Conservation (phyloP, 30 jellyfish, hydroid and myxozoan species). For the Aurelia aurita region DNA sequence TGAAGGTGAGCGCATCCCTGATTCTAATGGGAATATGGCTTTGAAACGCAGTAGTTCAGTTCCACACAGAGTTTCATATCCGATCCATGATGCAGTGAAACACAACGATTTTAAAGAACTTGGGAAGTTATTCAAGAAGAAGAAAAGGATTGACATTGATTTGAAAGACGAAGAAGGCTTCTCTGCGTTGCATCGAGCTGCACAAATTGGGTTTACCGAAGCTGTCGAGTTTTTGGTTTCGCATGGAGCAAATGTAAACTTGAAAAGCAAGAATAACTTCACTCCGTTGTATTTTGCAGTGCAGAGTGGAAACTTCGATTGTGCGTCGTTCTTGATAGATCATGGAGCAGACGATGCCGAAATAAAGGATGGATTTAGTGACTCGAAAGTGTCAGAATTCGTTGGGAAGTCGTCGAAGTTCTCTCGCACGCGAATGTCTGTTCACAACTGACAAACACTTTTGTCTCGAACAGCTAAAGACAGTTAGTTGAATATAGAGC, state of each 20-base stretch:
- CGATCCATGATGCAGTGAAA: constrained; percentile 66
- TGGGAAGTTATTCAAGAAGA: constrained; percentile 51
- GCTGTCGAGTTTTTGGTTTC: constrained; percentile 77
- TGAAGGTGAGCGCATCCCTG: not conserved
- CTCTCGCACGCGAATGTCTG: constrained; percentile 72
- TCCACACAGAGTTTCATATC: constrained; percentile 66
- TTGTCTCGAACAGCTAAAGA: too few species aligned
- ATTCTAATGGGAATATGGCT: constrained; percentile 22
- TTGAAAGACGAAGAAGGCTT: constrained; percentile 77
- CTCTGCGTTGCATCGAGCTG: constrained; percentile 89
- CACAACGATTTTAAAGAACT: constrained; percentile 61
- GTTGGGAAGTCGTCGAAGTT: not conserved
- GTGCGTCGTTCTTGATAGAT: constrained; percentile 86
- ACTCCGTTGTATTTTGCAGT: constrained; percentile 94
- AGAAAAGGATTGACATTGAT: constrained; percentile 59
- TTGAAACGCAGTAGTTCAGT: constrained; percentile 79
- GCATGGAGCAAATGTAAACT: constrained; percentile 88
- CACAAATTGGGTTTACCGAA: constrained; percentile 78
- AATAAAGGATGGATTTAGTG: constrained; percentile 84
- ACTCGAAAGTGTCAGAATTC: constrained; percentile 39
- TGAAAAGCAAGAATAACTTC: constrained; percentile 50
- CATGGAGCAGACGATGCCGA: constrained; percentile 86
- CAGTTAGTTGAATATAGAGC: too few species aligned
- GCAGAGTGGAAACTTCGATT: constrained; percentile 85
- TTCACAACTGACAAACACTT: constrained; percentile 19